Percentiles rank a stretch among this genome's conserved stretches.
Conservation (phyloP, 2,797 vertebrate genomes). For the Fringilla coelebs region DNA sequence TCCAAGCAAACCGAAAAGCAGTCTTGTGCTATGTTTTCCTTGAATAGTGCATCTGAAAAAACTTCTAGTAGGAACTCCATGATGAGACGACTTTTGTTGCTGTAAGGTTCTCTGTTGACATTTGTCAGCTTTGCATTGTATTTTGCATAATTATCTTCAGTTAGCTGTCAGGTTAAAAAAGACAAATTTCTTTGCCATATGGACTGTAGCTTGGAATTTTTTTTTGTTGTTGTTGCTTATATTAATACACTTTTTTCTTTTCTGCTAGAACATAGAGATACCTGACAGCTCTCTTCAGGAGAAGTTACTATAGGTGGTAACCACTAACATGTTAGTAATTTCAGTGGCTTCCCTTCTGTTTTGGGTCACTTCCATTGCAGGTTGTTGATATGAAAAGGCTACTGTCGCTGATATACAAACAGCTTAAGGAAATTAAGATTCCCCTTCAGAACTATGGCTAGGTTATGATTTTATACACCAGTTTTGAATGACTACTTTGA, state of each 20-base stretch:
- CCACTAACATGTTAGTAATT: neutral
- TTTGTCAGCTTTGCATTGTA: neutral
- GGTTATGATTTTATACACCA: neutral
- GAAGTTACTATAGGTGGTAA: neutral
- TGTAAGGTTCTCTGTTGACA: neutral
- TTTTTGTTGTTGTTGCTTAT: neutral
- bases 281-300: neutral
- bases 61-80: neutral
- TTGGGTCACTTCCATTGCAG: neutral
- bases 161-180: neutral
- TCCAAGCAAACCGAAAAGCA: neutral
- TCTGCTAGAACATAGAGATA: neutral
- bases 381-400: neutral
- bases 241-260: neutral
- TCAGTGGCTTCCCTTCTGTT: neutral
- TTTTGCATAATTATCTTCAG: neutral
- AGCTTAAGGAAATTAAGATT: neutral
- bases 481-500: conserved; percentile 25
- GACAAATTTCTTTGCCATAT: neutral
- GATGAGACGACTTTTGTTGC: neutral
- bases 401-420: neutral
- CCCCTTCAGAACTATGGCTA: neutral
- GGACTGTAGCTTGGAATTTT: neutral
- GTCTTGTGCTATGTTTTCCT: conserved; percentile 9
- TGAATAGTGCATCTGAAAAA: neutral